These are phyloP conservation scores for Sebastes baramenuke DNA, from an alignment of 2,797 vertebrate species.

Conservation along the genomic window DNA sequence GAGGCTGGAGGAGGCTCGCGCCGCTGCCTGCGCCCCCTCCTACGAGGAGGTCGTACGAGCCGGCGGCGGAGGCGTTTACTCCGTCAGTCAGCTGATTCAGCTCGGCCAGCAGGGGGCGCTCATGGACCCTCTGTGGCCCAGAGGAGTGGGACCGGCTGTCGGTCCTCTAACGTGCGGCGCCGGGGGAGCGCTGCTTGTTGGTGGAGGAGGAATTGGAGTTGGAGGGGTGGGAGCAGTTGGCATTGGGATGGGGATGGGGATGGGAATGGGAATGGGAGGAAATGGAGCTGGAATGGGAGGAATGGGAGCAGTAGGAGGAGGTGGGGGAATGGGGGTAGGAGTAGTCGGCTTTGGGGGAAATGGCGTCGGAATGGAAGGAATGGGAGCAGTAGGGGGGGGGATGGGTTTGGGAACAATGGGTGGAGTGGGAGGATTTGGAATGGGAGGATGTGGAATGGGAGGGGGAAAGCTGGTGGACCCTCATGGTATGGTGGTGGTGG, in stretches of 20 bases:
- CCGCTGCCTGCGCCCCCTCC: conserved; percentile 74
- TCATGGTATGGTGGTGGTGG: conserved; percentile 71
- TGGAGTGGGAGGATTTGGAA: not conserved
- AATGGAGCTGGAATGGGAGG: conserved; percentile 6
- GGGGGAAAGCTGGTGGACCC: conserved; percentile 52
- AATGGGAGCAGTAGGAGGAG: not conserved
- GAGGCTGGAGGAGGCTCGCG: conserved; percentile 88
- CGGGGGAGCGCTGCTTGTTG: conserved; percentile 54
- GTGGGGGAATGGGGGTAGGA: not conserved
- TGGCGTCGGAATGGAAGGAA: not conserved
- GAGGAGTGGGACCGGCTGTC: conserved; percentile 58
- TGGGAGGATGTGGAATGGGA: conserved; percentile 5
- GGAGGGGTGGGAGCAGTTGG: conserved; percentile 28
- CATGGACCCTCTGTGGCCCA: conserved; percentile 73
- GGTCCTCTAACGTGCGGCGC: conserved; percentile 60
- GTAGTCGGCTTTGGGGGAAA: not conserved
- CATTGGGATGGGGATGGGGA: conserved; percentile 29
- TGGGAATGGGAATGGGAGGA: conserved; percentile 16
- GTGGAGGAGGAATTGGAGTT: conserved; percentile 64
- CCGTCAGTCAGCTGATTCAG: conserved; percentile 81
- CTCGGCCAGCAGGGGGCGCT: conserved; percentile 73
- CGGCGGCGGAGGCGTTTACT: conserved; percentile 69
- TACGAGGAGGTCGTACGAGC: conserved; percentile 78
- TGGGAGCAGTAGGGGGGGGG: conserved; percentile 2
- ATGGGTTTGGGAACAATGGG: not conserved